These are phyloP conservation scores for Homarus americanus DNA, from an alignment of 1,140 invertebrate genomes.

Conservation along the genomic window DNA sequence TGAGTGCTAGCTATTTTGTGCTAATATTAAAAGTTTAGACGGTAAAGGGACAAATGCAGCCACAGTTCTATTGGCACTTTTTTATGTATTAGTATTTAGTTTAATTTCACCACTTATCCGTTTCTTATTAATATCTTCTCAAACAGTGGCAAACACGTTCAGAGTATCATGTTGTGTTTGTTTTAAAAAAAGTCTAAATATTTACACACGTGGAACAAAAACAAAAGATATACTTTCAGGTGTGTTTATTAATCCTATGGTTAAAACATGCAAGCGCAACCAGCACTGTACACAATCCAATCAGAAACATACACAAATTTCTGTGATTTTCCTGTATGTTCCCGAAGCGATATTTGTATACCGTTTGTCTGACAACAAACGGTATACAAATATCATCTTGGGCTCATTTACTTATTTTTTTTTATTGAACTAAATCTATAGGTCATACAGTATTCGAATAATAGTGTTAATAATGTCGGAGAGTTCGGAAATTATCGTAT, in stretches of 20 bases:
- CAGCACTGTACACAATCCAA: slow-evolving; percentile 60
- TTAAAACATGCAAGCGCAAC: slow-evolving; percentile 35
- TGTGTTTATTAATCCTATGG: slow-evolving; percentile 37
- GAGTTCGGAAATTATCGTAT: background rate
- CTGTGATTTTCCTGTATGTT: background rate
- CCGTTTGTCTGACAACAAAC: background rate
- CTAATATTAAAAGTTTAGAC: too few species aligned
- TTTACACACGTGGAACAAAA: too few species aligned
- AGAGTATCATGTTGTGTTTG: too few species aligned
- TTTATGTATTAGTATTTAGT: too few species aligned
- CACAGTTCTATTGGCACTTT: too few species aligned
- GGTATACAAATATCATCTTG: background rate
- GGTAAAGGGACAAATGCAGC: too few species aligned
- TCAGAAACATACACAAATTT: background rate
- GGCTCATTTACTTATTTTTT: background rate
- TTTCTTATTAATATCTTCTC: too few species aligned
- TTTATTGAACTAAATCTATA: background rate
- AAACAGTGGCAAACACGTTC: too few species aligned
- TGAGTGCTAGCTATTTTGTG: too few species aligned
- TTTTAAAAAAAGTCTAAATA: too few species aligned
- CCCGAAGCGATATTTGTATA: background rate
- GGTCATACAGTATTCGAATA: background rate
- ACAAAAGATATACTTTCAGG: slow-evolving; percentile 13
- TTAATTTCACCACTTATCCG: too few species aligned
- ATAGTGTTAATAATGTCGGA: too few species aligned